Percentiles rank a stretch among this genome's conserved stretches.
These are phyloP conservation scores for Synanceia verrucosa DNA, from an alignment of 2,797 vertebrate species.

Conservation along the genomic window DNA sequence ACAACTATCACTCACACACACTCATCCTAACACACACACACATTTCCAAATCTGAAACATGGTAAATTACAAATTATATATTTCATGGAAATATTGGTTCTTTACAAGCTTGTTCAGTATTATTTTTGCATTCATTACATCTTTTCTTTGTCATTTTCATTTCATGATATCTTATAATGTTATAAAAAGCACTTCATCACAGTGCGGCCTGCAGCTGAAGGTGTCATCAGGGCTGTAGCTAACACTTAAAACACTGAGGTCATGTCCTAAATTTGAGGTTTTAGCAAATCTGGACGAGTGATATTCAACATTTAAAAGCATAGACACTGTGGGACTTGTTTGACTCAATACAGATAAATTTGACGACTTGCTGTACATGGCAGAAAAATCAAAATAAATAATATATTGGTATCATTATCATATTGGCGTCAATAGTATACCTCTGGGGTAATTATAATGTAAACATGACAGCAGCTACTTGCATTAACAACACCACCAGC, in stretches of 20 bases:
- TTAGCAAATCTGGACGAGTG: neutral
- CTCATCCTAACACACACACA: neutral
- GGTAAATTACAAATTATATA: neutral
- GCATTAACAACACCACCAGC: neutral
- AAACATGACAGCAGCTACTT: neutral
- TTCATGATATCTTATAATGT: no score
- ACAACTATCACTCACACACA: neutral
- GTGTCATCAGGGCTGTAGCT: neutral
- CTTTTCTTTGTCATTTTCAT: no score
- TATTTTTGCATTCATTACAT: neutral
- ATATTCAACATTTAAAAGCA: neutral
- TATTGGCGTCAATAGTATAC: neutral
- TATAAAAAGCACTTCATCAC: no score
- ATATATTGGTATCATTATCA: neutral
- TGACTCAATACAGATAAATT: neutral
- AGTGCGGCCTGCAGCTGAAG: no score
- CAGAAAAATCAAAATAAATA: neutral
- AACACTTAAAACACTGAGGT: neutral
- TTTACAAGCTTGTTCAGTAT: neutral
- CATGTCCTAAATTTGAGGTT: neutral
- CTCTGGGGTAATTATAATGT: neutral
- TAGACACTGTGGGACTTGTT: no score
- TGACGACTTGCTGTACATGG: neutral
- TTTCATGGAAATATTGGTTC: neutral
- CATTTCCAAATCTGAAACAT: constrained; percentile 8